Evolutionary conservation across 1,140 invertebrate species (phyloP).

Genomic region (Diachasmimorpha longicaudata): DNA sequence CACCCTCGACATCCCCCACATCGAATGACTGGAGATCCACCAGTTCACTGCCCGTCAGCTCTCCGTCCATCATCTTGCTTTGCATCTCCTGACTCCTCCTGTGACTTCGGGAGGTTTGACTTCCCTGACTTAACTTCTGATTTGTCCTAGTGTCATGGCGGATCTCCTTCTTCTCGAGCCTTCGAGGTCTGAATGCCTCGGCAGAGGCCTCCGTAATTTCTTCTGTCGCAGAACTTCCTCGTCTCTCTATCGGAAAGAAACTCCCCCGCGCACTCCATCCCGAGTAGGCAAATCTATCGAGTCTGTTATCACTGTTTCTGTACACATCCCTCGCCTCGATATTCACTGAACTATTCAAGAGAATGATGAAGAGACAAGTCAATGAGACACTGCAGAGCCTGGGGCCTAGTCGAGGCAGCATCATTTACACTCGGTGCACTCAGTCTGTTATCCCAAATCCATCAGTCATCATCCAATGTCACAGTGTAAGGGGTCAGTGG

Average conservation of each 20-base stretch:
- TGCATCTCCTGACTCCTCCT: neutral
- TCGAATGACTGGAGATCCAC: constrained; percentile 34
- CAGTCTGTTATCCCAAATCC: neutral
- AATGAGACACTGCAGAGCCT: neutral
- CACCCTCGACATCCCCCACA: constrained; percentile 19
- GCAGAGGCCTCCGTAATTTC: neutral
- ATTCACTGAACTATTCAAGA: neutral
- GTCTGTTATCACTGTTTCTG: neutral
- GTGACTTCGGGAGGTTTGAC: neutral
- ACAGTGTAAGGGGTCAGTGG: too few relatives aligned
- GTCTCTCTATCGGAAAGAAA: neutral
- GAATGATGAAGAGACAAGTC: neutral
- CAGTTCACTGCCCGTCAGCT: constrained; percentile 20
- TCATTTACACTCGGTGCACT: neutral
- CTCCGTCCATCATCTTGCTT: constrained; percentile 11
- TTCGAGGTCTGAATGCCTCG: neutral
- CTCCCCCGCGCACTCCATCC: neutral
- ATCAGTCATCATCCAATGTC: neutral
- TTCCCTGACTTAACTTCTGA: neutral
- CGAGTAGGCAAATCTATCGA: neutral
- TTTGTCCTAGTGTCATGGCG: neutral
- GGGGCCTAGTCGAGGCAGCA: neutral
- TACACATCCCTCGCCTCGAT: constrained; percentile 9
- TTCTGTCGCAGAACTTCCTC: neutral
- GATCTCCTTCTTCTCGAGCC: constrained; percentile 1